Evolutionary conservation across 1,140 invertebrate genomes (phyloP), one percentile per base, ranked within the genome.

Genomic region (Drosophila auraria): DNA sequence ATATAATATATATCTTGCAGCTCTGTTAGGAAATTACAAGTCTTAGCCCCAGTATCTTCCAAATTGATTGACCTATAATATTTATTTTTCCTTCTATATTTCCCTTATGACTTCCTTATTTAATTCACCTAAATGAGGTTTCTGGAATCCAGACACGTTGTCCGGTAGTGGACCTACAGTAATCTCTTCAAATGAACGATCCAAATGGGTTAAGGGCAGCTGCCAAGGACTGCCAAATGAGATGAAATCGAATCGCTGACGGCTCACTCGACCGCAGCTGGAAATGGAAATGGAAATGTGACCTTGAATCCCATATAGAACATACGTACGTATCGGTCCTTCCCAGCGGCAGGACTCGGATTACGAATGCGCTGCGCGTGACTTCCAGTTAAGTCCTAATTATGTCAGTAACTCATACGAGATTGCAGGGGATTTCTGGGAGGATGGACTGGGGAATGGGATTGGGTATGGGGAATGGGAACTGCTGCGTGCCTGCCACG

Each of bases 321-420:
- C 27, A 40, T 50, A 27, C 25, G 27, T 45, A 61, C 40, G 38
- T 60, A 44, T 30, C 33, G 33, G 33, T 36, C 33, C 33, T 36
- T 36, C 33, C 33, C 33, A 36, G 45, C 61, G 58, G 40, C 69
- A 71, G 62, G 61, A 79, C 65, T 87, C 78, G 58, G 84, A 84
- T 87, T 89, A 78, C 84, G 84, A 83, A 87, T 89, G 84, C 81
- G 65, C 62, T 64, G 74, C 84, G 84, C 84, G 84, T 87, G 84
- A 87, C 84, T 87, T 84, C 78, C 84, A 87, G 84, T 84, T 87
- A 89, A 84, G 84, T 78, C 84, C 84, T 87, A 87, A 87, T 87
- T 87, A 87, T 87, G 84, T 87, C 84, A 87, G 84, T 87, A 81
- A 89, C 84, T 87, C 84, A 83, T 70, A 83, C 83, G 83, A 87